phyloP scores from a whole-genome alignment of 2,888 invertebrate species.

The Parnassius orleans region DNA sequence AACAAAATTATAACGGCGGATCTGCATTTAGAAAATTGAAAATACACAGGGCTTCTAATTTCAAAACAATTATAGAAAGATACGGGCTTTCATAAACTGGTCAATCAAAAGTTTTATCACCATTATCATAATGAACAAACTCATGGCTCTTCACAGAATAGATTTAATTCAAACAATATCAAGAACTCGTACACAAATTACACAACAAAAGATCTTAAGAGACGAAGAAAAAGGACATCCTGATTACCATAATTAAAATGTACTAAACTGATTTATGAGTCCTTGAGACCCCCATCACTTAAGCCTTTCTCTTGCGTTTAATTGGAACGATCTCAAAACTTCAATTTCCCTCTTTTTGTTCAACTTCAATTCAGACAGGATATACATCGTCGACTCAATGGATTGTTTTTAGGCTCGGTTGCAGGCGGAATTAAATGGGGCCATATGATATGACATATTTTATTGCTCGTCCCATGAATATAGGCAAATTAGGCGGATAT shows the following conservation, averaged over 20 bases:
- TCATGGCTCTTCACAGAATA: slow-evolving; percentile 30
- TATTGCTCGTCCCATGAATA: slow-evolving; percentile 58
- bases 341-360: slow-evolving; percentile 62
- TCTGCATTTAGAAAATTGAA: neutral
- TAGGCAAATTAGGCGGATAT: slow-evolving; percentile 79
- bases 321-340: slow-evolving; percentile 67
- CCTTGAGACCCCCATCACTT: slow-evolving; percentile 67
- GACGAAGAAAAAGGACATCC: slow-evolving; percentile 46
- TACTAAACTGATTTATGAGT: slow-evolving; percentile 55
- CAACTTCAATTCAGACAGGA: slow-evolving; percentile 61
- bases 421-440: slow-evolving; percentile 56
- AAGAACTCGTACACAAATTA: slow-evolving; percentile 42
- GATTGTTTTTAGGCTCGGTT: slow-evolving; percentile 68
- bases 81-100: slow-evolving; percentile 3
- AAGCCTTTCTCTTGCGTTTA: slow-evolving; percentile 61
- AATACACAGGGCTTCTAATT: neutral
- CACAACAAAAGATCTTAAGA: slow-evolving; percentile 45
- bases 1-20: too few relatives aligned
- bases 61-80: slow-evolving; percentile 5
- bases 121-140: slow-evolving; percentile 8
- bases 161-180: slow-evolving; percentile 39
- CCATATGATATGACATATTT: slow-evolving; percentile 76
- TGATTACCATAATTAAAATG: slow-evolving; percentile 55
- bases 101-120: slow-evolving; percentile 15
- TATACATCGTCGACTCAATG: slow-evolving; percentile 64